phyloP scores from a whole-genome alignment of 2,113 vertebrate genomes.

The Eidolon helvum region DNA sequence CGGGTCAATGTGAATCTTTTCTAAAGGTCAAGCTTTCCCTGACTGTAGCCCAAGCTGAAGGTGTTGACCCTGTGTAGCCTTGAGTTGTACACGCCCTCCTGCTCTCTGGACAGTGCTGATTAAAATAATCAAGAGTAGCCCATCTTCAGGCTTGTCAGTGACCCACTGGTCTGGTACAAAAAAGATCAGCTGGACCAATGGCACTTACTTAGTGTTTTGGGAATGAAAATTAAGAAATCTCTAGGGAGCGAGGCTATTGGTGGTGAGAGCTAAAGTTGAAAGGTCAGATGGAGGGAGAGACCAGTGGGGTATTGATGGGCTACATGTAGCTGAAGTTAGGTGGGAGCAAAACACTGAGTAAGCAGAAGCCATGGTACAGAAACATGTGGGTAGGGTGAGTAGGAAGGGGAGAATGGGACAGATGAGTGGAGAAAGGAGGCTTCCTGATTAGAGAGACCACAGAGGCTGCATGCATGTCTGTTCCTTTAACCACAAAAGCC shows the following conservation, averaged over 20 bases:
- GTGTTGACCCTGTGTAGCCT: neutral
- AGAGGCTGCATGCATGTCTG: neutral
- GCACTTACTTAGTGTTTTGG: neutral
- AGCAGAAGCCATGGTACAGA: neutral
- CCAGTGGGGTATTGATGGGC: neutral
- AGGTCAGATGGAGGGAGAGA: neutral
- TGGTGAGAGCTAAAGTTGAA: neutral
- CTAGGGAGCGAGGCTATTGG: neutral
- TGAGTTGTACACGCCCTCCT: neutral
- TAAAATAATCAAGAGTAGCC: neutral
- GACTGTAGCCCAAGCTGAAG: neutral
- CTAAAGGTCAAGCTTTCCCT: neutral
- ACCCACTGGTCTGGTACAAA: neutral
- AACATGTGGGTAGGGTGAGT: fast-evolving
- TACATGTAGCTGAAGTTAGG: neutral
- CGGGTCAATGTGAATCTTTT: neutral
- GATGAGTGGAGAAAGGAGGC: neutral
- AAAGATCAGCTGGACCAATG: neutral
- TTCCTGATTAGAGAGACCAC: neutral
- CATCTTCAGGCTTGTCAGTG: neutral
- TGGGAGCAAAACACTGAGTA: neutral
- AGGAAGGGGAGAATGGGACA: neutral
- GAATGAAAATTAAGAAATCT: neutral
- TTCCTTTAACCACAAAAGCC: neutral
- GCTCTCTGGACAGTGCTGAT: neutral